Evolutionary conservation across 2,888 invertebrate genomes (phyloP), one percentile per base, ranked within the genome.

Genomic region (Hypomecis punctinalis): DNA sequence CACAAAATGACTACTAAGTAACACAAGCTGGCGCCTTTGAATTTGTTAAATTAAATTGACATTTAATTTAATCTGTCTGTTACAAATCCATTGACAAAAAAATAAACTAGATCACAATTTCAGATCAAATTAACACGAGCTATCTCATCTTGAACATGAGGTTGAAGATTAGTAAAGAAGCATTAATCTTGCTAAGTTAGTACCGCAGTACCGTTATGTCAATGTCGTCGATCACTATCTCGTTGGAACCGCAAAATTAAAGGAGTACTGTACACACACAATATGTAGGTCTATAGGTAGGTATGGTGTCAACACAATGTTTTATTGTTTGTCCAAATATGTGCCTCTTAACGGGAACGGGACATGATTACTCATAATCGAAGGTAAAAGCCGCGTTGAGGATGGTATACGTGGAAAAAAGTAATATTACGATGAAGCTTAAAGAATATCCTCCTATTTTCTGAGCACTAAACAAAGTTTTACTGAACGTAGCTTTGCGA

Each of bases 121-220:
- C 60, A 76, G 78, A 78, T 66, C 47, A 33, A 54, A 58, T 49
- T 51, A 43, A 51, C 6, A 71, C 71, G 46, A 60, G 61, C 76
- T 70, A 69, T 70, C 70, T 68, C 69, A 69, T 71, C 68, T 68
- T 67, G 47, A 11, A 37, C 39, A 72, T 67, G 69, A 66, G 51
- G 47, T 6, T 5, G 8, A 68, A 74, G 74, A 81, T 81, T 78
- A 80, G 77, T 75, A 77, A 78, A 75, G 61, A 54, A 40, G 51
- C 42, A 85, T 89, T 87, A 85, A 88, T 89, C 87, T 86, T 74
- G 51, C n/a, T 35, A 61, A 61, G 61, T 63, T 73, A 57, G 61
- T 68, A 71, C 67, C 69, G 73, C 40, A 23, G 70, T 84, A 73
- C 89, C 89, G 89, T 88, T 89, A 89, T 81, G 76, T 81, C 78